Percentiles rank a stretch among this genome's conserved stretches.
phyloP scores from a whole-genome alignment of 2,113 vertebrate genomes.

The Trogon melanurus region DNA sequence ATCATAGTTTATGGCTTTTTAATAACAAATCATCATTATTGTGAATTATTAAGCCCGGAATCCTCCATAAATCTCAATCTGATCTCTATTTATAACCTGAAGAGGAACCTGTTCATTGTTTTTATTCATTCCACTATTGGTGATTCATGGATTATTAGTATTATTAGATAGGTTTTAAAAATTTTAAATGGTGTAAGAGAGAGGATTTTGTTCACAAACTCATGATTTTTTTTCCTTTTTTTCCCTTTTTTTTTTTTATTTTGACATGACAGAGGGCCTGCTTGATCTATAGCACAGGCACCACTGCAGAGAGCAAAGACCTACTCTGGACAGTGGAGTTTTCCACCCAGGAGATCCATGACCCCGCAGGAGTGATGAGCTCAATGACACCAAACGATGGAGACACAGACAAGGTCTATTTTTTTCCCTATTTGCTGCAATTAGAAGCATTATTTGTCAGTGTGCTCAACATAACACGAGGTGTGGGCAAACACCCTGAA shows the following conservation, averaged over 20 bases:
- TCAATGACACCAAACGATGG: not conserved
- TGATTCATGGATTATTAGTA: constrained; percentile 1
- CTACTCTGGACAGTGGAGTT: no score
- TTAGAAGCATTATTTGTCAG: not conserved
- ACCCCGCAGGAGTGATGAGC: no score
- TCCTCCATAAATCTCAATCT: not conserved
- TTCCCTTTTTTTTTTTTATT: not conserved
- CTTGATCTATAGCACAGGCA: accelerated
- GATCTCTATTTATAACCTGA: constrained; percentile 34
- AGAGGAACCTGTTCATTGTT: constrained; percentile 28
- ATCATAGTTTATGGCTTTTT: constrained; percentile 50
- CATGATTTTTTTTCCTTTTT: not conserved
- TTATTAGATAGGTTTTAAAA: not conserved
- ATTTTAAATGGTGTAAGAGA: not conserved
- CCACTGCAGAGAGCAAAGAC: not conserved
- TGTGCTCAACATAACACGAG: not conserved
- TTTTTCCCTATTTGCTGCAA: not conserved
- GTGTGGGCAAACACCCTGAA: not conserved
- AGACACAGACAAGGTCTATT: not conserved
- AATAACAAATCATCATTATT: constrained; percentile 33
- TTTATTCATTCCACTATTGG: not conserved
- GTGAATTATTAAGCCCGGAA: constrained; percentile 1
- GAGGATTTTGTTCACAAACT: not conserved
- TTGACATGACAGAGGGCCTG: not conserved
- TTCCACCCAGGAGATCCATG: not conserved